Evolutionary conservation across 1,140 invertebrate genomes (phyloP).

Genomic region (Ericerus pela): DNA sequence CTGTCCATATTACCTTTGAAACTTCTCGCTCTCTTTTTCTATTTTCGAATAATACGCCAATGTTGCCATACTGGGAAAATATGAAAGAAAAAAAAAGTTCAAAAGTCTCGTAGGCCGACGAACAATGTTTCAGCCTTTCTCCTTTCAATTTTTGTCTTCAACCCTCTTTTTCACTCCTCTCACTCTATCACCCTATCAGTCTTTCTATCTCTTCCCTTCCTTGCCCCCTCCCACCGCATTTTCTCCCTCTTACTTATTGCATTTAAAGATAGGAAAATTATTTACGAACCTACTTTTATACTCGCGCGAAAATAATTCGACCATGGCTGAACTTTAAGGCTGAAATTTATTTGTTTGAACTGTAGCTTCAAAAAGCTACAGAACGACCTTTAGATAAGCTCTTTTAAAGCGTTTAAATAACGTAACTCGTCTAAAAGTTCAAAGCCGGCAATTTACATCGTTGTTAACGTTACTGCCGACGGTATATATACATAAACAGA

Average conservation of each 20-base stretch:
- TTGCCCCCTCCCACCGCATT: too few relatives aligned
- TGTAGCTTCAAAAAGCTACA: constrained; percentile 7
- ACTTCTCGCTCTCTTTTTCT: too few relatives aligned
- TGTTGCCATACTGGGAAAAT: too few relatives aligned
- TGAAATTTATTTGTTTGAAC: constrained; percentile 10
- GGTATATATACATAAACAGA: constrained; percentile 3
- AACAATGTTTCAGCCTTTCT: too few relatives aligned
- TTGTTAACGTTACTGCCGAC: constrained; percentile 4
- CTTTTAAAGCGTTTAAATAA: constrained; percentile 11
- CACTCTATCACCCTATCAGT: too few relatives aligned
- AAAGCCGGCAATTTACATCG: constrained; percentile 11
- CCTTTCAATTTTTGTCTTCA: too few relatives aligned
- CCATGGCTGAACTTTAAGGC: constrained; percentile 9
- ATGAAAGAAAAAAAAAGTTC: too few relatives aligned
- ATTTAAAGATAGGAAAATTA: constrained; percentile 7
- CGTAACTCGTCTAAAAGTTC: constrained; percentile 10
- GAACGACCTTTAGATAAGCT: constrained; percentile 12
- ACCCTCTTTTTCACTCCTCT: too few relatives aligned
- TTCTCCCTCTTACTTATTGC: neutral
- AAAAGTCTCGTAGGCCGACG: too few relatives aligned
- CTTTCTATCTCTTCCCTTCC: too few relatives aligned
- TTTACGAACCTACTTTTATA: constrained; percentile 10
- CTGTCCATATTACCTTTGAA: too few relatives aligned
- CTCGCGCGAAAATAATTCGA: constrained; percentile 7
- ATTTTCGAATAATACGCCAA: too few relatives aligned